Base-by-base conservation (phyloP, 1,140 invertebrate genomes). In the Popillia japonica region DNA sequence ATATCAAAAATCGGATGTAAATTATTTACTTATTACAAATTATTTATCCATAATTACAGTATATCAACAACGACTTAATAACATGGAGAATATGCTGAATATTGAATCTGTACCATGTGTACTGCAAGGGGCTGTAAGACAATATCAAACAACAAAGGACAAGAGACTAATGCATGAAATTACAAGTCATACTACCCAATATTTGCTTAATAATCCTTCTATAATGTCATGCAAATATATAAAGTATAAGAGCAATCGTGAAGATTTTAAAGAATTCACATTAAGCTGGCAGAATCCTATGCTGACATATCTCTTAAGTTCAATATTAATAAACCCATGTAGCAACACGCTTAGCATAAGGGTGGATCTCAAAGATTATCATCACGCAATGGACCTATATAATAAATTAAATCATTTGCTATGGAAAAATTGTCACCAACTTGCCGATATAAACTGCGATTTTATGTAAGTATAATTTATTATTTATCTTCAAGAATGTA, bases 361-460 rank as follows among this genome's bases (percentile, higher is more conserved):
- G 22, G 78, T 78, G 8, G 81, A 79, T 22, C 80, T 84, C 11
- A 81, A 80, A 0, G 83, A 83, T 76, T 85, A 83, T 72, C 78
- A 80, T 55, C 79, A 84, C 40, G 44, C 80, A 17, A 68, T 81
- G 40, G 76, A 80, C n/a, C 80, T 83, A 78, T 81, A 81, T 68
- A 40, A 79, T 23, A 82, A 72, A 74, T 64, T 86, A n/a, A 82
- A 78, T 78, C 14, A 75, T 11, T 75, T 80, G 11, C 75, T 86
- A 40, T 86, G 85, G 85, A 80, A 77, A 34, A 85, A 86, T 80
- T 78, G 83, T 41, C 75, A 79, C 41, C 81, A 82, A 20, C 44
- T 85, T n/a, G 82, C 83, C 7, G 59, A 78, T n/a, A 55, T 79
- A 11, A 64, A 78, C 10, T 84, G 82, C 75, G 83, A 86, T 78